Evolutionary conservation across 2,888 invertebrate genomes (phyloP).

Genomic region (Hypolimnas misippus): DNA sequence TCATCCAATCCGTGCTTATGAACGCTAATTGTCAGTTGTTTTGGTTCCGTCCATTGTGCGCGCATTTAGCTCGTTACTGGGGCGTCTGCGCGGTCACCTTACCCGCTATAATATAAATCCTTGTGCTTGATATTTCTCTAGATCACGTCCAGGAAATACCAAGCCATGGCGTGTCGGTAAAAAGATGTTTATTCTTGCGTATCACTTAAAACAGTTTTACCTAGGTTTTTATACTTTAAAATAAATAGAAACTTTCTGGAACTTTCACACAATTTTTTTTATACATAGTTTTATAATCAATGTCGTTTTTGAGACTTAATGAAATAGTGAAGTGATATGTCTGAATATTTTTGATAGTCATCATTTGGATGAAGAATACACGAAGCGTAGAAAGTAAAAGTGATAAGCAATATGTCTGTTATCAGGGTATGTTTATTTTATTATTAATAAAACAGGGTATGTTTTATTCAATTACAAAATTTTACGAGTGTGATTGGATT

Average conservation of each 20-base stretch:
- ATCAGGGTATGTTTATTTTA: constrained; percentile 40
- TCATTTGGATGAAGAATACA: constrained; percentile 38
- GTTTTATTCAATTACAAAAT: too few relatives aligned
- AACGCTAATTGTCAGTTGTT: constrained; percentile 61
- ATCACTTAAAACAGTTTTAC: neutral
- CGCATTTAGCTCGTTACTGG: constrained; percentile 54
- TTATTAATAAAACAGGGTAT: too few relatives aligned
- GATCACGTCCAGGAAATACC: neutral
- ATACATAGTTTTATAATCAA: neutral
- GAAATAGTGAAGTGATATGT: neutral
- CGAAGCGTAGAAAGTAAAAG: constrained; percentile 37
- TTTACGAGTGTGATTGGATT: too few relatives aligned
- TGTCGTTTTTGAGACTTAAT: neutral
- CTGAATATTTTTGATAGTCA: constrained; percentile 39
- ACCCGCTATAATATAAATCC: neutral
- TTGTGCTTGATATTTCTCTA: neutral
- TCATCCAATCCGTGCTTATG: constrained; percentile 47
- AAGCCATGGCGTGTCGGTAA: neutral
- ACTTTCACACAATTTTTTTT: neutral
- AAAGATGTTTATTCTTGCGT: neutral
- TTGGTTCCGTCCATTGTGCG: constrained; percentile 65
- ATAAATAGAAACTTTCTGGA: too few relatives aligned
- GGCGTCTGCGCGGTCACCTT: constrained; percentile 39
- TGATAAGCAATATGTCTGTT: constrained; percentile 43
- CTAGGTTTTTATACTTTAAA: too few relatives aligned